Evolutionary conservation across 2,797 vertebrate species (phyloP).

Genomic region (Echeneis naucrates): DNA sequence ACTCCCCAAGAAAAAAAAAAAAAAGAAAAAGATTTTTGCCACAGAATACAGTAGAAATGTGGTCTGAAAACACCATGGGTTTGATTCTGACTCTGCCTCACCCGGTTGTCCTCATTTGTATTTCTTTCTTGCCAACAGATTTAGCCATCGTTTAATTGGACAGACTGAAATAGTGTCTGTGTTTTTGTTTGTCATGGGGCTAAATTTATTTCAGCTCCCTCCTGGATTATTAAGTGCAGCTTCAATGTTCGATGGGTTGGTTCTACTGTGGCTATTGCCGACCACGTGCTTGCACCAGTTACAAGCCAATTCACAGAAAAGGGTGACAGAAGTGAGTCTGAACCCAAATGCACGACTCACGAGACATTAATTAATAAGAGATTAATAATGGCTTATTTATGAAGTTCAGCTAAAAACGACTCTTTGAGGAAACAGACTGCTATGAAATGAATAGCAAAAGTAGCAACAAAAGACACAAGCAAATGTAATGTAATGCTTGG

Average conservation of each 20-base stretch:
- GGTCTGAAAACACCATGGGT: slow-evolving; percentile 24
- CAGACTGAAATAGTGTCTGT: slow-evolving; percentile 14
- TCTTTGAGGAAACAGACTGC: no score
- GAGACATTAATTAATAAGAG: no score
- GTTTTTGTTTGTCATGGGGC: no score
- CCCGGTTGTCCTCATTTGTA: slow-evolving; percentile 11
- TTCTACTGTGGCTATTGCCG: slow-evolving; percentile 6
- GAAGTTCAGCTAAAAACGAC: no score
- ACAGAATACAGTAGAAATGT: slow-evolving; percentile 20
- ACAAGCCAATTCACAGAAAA: not conserved
- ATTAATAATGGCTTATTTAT: no score
- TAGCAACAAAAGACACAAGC: no score
- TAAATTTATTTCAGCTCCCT: slow-evolving; percentile 8
- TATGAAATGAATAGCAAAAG: no score
- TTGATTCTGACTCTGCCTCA: slow-evolving; percentile 14
- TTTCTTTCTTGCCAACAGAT: slow-evolving; percentile 7
- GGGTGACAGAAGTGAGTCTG: no score
- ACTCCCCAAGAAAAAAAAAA: slow-evolving; percentile 13
- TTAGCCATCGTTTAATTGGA: slow-evolving; percentile 7
- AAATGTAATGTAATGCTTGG: no score
- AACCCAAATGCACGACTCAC: no score
- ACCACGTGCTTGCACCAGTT: not conserved
- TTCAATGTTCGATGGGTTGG: slow-evolving; percentile 39
- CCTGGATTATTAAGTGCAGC: slow-evolving; percentile 14
- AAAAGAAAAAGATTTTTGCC: slow-evolving; percentile 12